Evolutionary conservation across 2,113 vertebrate species (phyloP).

Genomic region (Menura novaehollandiae): DNA sequence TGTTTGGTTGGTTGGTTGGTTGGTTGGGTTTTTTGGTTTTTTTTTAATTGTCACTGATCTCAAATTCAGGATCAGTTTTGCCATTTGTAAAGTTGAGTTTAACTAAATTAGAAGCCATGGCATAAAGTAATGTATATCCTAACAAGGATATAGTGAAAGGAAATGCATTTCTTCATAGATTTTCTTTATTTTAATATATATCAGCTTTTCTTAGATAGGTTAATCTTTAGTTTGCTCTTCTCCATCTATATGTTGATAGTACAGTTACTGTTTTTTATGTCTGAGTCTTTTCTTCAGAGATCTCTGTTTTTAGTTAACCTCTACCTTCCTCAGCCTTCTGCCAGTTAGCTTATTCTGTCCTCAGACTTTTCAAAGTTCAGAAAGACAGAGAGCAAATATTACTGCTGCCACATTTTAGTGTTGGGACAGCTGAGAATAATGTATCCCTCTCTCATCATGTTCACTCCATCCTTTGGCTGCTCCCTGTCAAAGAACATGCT

Average conservation of each 20-base stretch:
- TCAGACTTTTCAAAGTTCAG: background rate
- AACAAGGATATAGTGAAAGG: background rate
- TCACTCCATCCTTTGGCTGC: background rate
- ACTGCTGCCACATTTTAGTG: background rate
- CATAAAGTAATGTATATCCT: background rate
- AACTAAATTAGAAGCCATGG: background rate
- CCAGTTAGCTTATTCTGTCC: background rate
- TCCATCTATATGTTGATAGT: background rate
- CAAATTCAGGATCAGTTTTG: background rate
- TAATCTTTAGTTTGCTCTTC: background rate
- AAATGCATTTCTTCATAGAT: background rate
- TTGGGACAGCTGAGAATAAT: background rate
- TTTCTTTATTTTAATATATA: background rate
- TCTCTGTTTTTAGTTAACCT: background rate
- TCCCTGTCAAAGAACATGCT: background rate
- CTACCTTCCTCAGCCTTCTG: background rate
- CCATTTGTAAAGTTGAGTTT: background rate
- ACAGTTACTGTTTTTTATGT: background rate
- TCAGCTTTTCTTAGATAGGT: background rate
- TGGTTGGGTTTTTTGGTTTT: too few species aligned
- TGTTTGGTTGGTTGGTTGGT: background rate
- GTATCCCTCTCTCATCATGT: background rate
- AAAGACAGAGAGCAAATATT: background rate
- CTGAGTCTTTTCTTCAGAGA: background rate
- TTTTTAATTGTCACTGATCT: background rate